Conservation (phyloP, 2,888 invertebrate genomes). For the Lithophane ornitopus region DNA sequence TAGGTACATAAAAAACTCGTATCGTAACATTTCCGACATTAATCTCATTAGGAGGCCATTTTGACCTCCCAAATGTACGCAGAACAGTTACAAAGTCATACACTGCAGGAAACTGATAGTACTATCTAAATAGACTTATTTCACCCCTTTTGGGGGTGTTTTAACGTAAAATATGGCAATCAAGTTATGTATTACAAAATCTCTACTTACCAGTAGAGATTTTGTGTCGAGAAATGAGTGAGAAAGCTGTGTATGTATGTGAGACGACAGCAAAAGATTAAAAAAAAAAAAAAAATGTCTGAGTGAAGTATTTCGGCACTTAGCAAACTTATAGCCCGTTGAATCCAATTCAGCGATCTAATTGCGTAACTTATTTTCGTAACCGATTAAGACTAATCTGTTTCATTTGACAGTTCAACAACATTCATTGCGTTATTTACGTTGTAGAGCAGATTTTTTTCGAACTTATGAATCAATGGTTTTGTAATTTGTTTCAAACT, state of each 20-base stretch:
- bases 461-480: no score
- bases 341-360: no score
- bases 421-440: no score
- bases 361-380: no score
- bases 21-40: conserved; percentile 35
- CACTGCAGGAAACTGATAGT: conserved; percentile 56
- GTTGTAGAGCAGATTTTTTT: no score
- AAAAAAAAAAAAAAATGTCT: neutral
- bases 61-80: conserved; percentile 17
- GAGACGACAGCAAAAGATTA: no score
- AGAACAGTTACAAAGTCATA: conserved; percentile 30
- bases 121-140: conserved; percentile 53
- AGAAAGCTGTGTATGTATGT: neutral
- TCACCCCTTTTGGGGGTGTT: conserved; percentile 11
- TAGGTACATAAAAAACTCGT: conserved; percentile 34
- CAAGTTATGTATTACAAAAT: no score
- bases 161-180: conserved; percentile 20
- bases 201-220: no score
- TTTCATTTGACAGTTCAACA: no score
- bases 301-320: neutral
- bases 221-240: neutral
- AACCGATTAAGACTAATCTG: no score
- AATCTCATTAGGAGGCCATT: conserved; percentile 43
- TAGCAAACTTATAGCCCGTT: no score
- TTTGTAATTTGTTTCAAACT: no score